A percentile compares a stretch with the other conserved stretches of the same genome.
phyloP scores from a whole-genome alignment of 2,113 vertebrate genomes.

The Ictalurus punctatus region DNA sequence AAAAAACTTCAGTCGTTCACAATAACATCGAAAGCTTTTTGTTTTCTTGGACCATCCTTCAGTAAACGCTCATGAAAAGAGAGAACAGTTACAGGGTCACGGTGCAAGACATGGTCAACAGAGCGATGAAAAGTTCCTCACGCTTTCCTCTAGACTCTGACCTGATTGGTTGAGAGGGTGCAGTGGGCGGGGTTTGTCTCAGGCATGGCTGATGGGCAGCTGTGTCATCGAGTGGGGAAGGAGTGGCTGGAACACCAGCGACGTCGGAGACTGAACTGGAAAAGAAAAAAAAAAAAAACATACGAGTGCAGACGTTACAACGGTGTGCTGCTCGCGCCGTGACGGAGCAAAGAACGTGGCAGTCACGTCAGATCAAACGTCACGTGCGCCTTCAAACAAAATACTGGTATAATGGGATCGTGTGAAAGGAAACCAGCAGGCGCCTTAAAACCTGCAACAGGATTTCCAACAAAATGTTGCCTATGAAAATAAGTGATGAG shows the following conservation, averaged over 20 bases:
- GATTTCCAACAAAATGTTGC: no score
- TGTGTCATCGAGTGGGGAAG: constrained; percentile 69
- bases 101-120: constrained; percentile 39
- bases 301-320: not conserved
- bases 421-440: not conserved
- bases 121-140: constrained; percentile 20
- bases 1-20: constrained; percentile 58
- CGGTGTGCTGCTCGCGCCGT: not conserved
- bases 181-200: constrained; percentile 38
- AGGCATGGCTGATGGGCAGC: constrained; percentile 70
- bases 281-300: not conserved
- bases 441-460: not conserved
- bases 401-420: not conserved
- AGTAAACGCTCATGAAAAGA: constrained; percentile 29
- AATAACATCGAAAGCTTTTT: constrained; percentile 37
- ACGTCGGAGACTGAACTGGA: constrained; percentile 67
- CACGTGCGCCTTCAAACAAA: not conserved
- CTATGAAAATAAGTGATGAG: not conserved
- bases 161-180: constrained; percentile 21
- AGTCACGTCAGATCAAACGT: not conserved
- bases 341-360: not conserved
- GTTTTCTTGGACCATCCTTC: constrained; percentile 50
- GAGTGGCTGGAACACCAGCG: constrained; percentile 72
- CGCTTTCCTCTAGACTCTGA: constrained; percentile 32
- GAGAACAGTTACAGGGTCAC: constrained; percentile 5